Evolutionary conservation across 2,888 invertebrate species (phyloP).

Genomic region (Pollenia griseotomentosa): DNA sequence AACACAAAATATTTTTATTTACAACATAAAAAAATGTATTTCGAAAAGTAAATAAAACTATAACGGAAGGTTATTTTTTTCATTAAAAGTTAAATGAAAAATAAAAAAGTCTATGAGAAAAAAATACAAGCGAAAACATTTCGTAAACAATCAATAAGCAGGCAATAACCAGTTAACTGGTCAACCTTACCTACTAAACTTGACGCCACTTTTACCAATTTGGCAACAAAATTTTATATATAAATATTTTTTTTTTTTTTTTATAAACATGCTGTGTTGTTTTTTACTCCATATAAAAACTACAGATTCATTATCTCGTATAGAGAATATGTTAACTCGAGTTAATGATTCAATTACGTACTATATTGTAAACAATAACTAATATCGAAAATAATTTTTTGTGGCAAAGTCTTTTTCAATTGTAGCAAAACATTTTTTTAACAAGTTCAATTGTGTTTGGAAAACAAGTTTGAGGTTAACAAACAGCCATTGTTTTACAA

Average conservation of each 20-base stretch:
- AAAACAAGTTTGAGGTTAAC: neutral
- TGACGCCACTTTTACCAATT: slow-evolving; percentile 77
- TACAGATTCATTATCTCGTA: slow-evolving; percentile 43
- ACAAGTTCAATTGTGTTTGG: slow-evolving; percentile 5
- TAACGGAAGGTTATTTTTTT: slow-evolving; percentile 71
- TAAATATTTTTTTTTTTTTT: slow-evolving; percentile 16
- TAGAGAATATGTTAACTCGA: slow-evolving; percentile 22
- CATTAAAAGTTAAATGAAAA: slow-evolving; percentile 42
- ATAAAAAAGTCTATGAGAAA: slow-evolving; percentile 16
- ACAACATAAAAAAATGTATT: slow-evolving; percentile 13
- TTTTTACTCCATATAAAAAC: slow-evolving; percentile 29
- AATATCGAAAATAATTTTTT: slow-evolving; percentile 12
- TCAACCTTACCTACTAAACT: slow-evolving; percentile 77
- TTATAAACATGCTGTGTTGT: slow-evolving; percentile 27
- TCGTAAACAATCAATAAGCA: slow-evolving; percentile 39
- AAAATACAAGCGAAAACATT: slow-evolving; percentile 66
- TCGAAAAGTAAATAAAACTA: slow-evolving; percentile 27
- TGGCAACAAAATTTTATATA: slow-evolving; percentile 67
- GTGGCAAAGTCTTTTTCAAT: slow-evolving; percentile 40
- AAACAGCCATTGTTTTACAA: neutral
- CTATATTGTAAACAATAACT: neutral
- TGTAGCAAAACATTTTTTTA: neutral
- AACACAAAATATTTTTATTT: slow-evolving; percentile 25
- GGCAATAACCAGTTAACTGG: slow-evolving; percentile 72
- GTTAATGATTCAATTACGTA: slow-evolving; percentile 61